A percentile compares a stretch with the other conserved stretches of the same genome.
Evolutionary conservation across 2,797 vertebrate species (phyloP).

Genomic region (Zalophus californianus): DNA sequence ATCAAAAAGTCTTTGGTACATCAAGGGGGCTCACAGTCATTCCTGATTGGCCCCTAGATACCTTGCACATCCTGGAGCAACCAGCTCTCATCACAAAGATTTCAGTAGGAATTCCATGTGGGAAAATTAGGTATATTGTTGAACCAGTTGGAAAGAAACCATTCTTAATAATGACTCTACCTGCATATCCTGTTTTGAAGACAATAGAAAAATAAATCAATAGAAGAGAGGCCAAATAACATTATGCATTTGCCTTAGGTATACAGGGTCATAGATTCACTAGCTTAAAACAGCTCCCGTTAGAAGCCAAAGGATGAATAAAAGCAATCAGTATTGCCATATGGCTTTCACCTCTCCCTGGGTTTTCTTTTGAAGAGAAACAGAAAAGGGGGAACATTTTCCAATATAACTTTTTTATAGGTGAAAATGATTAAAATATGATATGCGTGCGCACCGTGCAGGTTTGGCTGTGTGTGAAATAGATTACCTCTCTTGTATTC

Average conservation of each 20-base stretch:
- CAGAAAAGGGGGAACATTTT: background rate
- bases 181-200: background rate
- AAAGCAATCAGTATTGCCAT: background rate
- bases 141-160: slow-evolving; percentile 2
- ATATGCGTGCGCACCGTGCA: background rate
- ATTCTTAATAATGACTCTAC: background rate
- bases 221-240: slow-evolving; percentile 50
- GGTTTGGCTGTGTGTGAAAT: background rate
- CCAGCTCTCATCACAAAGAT: background rate
- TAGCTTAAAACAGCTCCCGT: background rate
- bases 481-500: background rate
- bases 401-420: slow-evolving; percentile 49
- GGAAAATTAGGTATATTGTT: background rate
- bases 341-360: background rate
- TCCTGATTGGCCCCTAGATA: background rate
- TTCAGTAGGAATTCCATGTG: background rate
- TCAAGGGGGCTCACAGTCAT: background rate
- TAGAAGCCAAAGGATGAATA: slow-evolving; percentile 33
- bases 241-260: slow-evolving; percentile 62
- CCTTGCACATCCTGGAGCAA: background rate
- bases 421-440: background rate
- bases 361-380: slow-evolving; percentile 44
- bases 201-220: slow-evolving; percentile 34
- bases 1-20: background rate
- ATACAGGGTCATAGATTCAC: slow-evolving; percentile 62